phyloP scores from a whole-genome alignment of 2,888 invertebrate species.

The Ochlodes sylvanus region DNA sequence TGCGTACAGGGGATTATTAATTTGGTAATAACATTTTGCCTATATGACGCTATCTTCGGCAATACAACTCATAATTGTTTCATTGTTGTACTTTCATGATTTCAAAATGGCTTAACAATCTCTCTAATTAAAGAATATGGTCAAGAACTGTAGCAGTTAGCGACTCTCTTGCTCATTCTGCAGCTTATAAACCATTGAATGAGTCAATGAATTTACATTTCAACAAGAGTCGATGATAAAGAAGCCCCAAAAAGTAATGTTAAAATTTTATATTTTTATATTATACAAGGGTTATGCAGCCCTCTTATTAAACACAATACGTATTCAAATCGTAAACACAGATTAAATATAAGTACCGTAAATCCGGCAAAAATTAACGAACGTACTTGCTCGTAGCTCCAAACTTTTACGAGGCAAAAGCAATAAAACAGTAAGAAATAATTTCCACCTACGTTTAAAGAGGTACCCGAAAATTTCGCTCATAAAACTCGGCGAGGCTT shows the following conservation, averaged over 20 bases:
- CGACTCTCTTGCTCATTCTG: too few species aligned
- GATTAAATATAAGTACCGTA: conserved; percentile 31
- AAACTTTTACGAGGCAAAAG: conserved; percentile 54
- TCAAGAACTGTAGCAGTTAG: too few species aligned
- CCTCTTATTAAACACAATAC: conserved; percentile 9
- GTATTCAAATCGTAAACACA: conserved; percentile 20
- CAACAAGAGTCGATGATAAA: too few species aligned
- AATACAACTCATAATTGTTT: too few species aligned
- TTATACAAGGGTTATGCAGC: conserved; percentile 3
- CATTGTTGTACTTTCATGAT: too few species aligned
- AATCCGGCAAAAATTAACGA: conserved; percentile 42
- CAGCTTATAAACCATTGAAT: too few species aligned
- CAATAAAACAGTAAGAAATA: conserved; percentile 66
- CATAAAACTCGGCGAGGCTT: conserved; percentile 60
- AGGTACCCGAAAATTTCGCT: conserved; percentile 61
- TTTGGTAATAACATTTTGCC: conserved; percentile 13
- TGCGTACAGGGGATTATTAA: conserved; percentile 5
- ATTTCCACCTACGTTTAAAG: conserved; percentile 64
- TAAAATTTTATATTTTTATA: too few species aligned
- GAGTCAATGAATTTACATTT: too few species aligned
- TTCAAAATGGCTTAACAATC: too few species aligned
- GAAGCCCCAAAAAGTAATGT: too few species aligned
- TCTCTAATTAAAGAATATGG: too few species aligned
- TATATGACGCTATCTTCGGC: neutral
- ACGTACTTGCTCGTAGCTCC: conserved; percentile 33